A percentile compares a stretch with the other conserved stretches of the same genome.
These are phyloP conservation scores for Sarcophaga carnaria DNA, from an alignment of 2,888 invertebrate genomes.

Conservation along the genomic window DNA sequence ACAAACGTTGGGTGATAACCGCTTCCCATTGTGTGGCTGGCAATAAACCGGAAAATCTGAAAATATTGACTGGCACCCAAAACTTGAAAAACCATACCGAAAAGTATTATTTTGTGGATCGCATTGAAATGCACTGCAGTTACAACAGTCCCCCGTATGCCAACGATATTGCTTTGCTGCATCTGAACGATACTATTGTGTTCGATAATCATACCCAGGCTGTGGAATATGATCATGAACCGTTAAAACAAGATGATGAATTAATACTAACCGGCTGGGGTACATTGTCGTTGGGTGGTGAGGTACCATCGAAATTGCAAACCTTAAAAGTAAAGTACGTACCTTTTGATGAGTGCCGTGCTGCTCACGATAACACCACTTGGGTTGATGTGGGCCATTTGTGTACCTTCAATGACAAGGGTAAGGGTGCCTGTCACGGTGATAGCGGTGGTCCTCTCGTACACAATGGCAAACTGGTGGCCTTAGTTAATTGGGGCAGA, in stretches of 20 bases:
- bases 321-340: constrained; percentile 84
- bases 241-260: constrained; percentile 81
- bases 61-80: constrained; percentile 78
- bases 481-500: constrained; percentile 80
- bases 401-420: constrained; percentile 84
- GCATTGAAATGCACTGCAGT: constrained; percentile 76
- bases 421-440: constrained; percentile 83
- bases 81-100: constrained; percentile 74
- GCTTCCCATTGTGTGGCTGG: constrained; percentile 79
- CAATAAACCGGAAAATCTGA: constrained; percentile 70
- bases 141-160: constrained; percentile 76
- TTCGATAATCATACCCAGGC: constrained; percentile 83
- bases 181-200: constrained; percentile 83
- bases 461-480: constrained; percentile 77
- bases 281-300: constrained; percentile 82
- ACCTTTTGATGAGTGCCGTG: constrained; percentile 83
- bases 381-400: constrained; percentile 84
- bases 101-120: constrained; percentile 75
- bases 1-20: constrained; percentile 77
- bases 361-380: constrained; percentile 82
- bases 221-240: constrained; percentile 81
- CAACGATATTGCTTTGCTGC: constrained; percentile 88
- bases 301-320: constrained; percentile 84
- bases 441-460: constrained; percentile 80
- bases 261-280: constrained; percentile 86